Evolutionary conservation across 2,113 vertebrate genomes (phyloP), one percentile per base, ranked within the genome.

Genomic region (Rana temporaria): DNA sequence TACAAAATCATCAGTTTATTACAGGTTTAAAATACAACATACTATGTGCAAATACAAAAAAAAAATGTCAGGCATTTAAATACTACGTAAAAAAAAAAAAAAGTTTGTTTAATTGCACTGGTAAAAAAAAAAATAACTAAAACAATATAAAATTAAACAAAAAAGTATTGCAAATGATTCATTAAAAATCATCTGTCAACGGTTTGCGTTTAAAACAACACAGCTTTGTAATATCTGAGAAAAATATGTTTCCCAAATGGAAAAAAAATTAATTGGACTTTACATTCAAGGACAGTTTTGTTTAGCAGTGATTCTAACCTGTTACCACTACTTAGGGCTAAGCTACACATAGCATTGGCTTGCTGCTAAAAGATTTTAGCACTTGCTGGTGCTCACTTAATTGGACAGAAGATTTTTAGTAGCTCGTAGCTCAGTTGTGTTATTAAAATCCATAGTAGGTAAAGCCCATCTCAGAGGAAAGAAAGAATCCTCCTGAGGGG

Each of bases 1-100:
- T 90, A 86, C 75, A 90, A 85, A 91, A 86, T 32, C 15, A 79
- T 91, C 90, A 92, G 92, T 95, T 95, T 82, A 95, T 95, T 95
- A 95, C 94, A 93, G 89, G 90, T 95, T 93, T 94, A 90, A 92
- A 88, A 89, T 89, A 93, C 91, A 91, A 91, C 89, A 90, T 91
- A 89, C 92, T 94, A 94, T 94, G 93, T 94, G 93, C 93, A 95
- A 94, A 95, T 92, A 89, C 85, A 90, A 91, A 85, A 91, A 75
- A 30, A 76, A 89, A 69, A 90, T 90, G 90, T 93, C 91, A 92
- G 91, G 89, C 84, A 85, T 91, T 95, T 95, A 95, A 93, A 94
- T 94, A 94, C 93, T 93, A 91, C 90, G 86, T 90, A 87, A 78
- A 64, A 77, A 19, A 78, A 64, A 77, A 19, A 85, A 84, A 85